phyloP scores from a whole-genome alignment of 2,797 vertebrate species.

The Nyctalus aviator region DNA sequence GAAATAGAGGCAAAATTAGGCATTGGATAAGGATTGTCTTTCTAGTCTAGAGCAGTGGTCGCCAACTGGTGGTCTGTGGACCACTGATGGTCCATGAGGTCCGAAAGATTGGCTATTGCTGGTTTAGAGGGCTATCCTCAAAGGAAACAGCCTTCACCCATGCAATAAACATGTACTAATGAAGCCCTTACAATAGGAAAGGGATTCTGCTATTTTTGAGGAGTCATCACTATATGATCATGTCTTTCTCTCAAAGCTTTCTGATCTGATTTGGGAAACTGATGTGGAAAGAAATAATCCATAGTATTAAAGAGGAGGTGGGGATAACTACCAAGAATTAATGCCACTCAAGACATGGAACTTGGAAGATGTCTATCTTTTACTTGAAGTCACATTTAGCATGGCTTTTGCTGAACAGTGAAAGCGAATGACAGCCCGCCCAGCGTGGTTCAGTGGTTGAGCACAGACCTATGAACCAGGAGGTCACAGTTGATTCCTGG shows the following conservation, averaged over 20 bases:
- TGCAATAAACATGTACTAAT: background rate
- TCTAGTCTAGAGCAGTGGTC: background rate
- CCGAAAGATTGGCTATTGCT: too few relatives aligned
- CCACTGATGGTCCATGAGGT: too few relatives aligned
- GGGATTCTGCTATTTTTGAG: background rate
- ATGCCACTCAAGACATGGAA: background rate
- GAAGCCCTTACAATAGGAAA: background rate
- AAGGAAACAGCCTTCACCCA: background rate
- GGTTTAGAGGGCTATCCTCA: background rate
- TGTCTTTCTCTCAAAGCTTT: background rate
- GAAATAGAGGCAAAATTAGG: background rate
- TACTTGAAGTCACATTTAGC: background rate
- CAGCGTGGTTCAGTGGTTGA: too few relatives aligned
- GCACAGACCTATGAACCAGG: too few relatives aligned
- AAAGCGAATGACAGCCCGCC: background rate
- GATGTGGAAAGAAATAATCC: constrained; percentile 22
- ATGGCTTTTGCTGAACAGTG: background rate
- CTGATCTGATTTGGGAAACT: background rate
- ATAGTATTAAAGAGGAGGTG: background rate
- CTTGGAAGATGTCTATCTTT: background rate
- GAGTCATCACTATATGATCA: background rate
- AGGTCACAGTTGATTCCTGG: too few relatives aligned
- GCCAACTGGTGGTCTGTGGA: too few relatives aligned
- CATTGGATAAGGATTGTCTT: background rate
- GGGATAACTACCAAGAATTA: background rate